Base-by-base conservation (phyloP, 2,888 invertebrate species). In the Eutolmus rufibarbis region DNA sequence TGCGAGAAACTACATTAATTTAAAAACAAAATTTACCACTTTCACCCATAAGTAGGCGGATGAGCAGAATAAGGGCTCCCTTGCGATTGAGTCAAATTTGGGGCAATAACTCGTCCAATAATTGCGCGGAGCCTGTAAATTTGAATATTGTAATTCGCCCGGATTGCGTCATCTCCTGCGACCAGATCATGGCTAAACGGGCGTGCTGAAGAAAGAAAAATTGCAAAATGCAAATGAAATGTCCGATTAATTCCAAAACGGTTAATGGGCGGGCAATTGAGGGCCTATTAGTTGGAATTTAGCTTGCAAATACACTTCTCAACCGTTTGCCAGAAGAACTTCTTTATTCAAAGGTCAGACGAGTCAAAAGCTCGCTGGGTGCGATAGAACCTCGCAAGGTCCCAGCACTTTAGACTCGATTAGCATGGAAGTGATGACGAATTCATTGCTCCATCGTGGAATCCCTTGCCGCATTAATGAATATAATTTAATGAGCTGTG, bases 291-390 rank as follows among this genome's bases (percentile, higher is more conserved):
- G 28, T 28, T 66, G 66, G 23, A 66, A 23, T 66, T 56, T 19
- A 56, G n/a, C 56, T 19, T 66, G 12, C 66, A 66, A 12, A 12
- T 14, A 14, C 66, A 23, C 23, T 23, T 57, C 57, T 23, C 57
- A 57, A 9, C 19, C 19, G 57, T 23, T 9, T 23, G 23, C 19
- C 9, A 28, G 28, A 46, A 28, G 28, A 51, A 40, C 37, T n/a
- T 66, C 82, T 84, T 84, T 23, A 84, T 84, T 66, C 82, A 66
- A 84, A 84, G 82, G 82, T 84, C 82, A 84, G 82, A 66, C 82
- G 37, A 19, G 34, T 84, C 37, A 84, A 66, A 84, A 84, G 66
- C 82, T 66, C 82, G 19, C 34, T 28, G 37, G 23, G 8, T 19
- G 34, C 66, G 23, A 23, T 40, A 28, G 37, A 84, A 84, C 37